phyloP scores from a whole-genome alignment of 2,113 vertebrate species.

The Cervus canadensis region DNA sequence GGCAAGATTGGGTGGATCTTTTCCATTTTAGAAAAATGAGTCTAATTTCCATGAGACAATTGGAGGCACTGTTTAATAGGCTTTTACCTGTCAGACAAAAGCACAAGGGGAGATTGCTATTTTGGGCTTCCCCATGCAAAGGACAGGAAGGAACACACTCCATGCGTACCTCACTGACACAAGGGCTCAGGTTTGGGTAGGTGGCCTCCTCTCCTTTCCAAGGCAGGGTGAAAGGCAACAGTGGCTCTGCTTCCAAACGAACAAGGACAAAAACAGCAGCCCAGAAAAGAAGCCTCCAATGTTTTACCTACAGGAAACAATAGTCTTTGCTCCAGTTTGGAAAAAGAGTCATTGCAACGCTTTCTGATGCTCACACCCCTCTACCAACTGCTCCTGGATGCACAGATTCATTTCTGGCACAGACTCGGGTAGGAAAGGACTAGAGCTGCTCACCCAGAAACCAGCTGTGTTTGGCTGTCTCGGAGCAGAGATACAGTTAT shows the following conservation, averaged over 20 bases:
- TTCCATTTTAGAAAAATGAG: conserved; percentile 60
- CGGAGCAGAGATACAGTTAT: background rate
- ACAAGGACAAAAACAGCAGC: background rate
- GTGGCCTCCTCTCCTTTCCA: background rate
- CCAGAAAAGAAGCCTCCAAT: background rate
- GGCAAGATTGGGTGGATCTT: conserved; percentile 30
- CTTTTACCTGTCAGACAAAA: conserved; percentile 41
- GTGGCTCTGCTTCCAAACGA: background rate
- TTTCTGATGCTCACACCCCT: background rate
- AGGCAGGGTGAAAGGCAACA: background rate
- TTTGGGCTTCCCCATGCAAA: background rate
- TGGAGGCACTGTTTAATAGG: conserved; percentile 21
- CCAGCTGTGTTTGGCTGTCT: background rate
- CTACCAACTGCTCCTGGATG: background rate
- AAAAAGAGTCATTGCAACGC: background rate
- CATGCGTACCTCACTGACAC: background rate
- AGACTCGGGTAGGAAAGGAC: background rate
- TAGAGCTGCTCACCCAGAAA: background rate
- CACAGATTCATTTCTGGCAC: background rate
- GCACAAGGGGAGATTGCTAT: background rate
- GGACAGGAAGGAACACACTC: background rate
- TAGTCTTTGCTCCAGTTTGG: background rate
- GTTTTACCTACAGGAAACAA: background rate
- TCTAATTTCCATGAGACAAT: conserved; percentile 62
- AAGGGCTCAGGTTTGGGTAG: background rate